A percentile compares a stretch with the other conserved stretches of the same genome.
These are phyloP conservation scores for Trichonephila clavata DNA, from an alignment of 1,140 invertebrate species.

Conservation along the genomic window DNA sequence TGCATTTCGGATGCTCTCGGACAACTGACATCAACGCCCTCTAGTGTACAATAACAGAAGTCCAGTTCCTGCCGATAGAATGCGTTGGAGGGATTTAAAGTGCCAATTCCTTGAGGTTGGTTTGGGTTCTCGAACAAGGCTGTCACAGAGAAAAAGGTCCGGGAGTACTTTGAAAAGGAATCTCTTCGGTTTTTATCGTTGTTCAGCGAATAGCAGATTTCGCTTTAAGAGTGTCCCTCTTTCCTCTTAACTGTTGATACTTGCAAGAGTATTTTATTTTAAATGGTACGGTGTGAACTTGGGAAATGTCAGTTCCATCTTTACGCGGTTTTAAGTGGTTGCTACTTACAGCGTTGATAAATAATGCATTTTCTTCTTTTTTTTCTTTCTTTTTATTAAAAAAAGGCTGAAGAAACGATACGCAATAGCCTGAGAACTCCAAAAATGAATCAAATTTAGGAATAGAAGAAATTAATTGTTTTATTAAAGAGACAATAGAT, in stretches of 20 bases:
- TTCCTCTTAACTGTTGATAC: no score
- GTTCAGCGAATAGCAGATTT: background rate
- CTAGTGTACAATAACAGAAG: background rate
- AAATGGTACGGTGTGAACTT: background rate
- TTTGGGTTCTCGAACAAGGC: background rate
- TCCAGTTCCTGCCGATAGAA: background rate
- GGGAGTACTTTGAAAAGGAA: background rate
- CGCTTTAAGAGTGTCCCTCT: background rate
- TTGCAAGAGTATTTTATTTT: background rate
- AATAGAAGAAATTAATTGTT: no score
- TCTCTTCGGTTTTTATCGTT: background rate
- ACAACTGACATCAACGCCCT: background rate
- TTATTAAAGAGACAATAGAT: no score
- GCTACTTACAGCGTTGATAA: background rate
- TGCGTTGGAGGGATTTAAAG: background rate
- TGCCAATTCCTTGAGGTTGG: background rate
- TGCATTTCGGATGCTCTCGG: background rate
- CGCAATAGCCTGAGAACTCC: no score
- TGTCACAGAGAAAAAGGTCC: background rate
- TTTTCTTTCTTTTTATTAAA: background rate
- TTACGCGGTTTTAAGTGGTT: background rate
- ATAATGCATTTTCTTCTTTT: background rate
- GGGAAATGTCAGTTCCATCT: background rate
- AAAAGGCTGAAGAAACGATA: no score
- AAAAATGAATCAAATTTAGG: no score